Evolutionary conservation across 2,113 vertebrate genomes (phyloP).

Genomic region (Mus pahari): DNA sequence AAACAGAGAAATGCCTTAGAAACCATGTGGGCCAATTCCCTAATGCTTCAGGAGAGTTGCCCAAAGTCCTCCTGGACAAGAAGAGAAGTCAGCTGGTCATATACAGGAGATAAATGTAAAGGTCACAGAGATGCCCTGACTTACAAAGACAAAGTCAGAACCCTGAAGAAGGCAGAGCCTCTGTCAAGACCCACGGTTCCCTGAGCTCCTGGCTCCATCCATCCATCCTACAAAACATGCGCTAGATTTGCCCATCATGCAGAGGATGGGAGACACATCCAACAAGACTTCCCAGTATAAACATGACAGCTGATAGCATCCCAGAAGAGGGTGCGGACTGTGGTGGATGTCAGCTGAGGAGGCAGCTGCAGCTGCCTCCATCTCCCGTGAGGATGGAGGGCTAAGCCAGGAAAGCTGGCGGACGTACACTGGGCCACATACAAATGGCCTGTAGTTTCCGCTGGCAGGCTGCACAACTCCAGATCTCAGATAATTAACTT

Average conservation of each 20-base stretch:
- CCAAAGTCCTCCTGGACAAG: neutral
- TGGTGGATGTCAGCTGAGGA: neutral
- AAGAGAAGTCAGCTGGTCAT: neutral
- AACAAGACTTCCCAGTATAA: neutral
- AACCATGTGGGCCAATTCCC: neutral
- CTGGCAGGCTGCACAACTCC: conserved; percentile 1
- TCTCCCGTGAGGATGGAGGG: neutral
- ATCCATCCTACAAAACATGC: neutral
- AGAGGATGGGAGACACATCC: neutral
- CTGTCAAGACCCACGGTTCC: neutral
- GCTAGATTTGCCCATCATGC: neutral
- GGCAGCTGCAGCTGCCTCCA: conserved; percentile 31
- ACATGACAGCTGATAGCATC: neutral
- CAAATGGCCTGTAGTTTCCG: neutral
- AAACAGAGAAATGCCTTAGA: conserved; percentile 6
- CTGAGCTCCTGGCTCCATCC: neutral
- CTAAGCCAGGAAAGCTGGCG: neutral
- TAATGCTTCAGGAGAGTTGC: neutral
- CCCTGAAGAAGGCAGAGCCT: neutral
- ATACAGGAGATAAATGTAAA: neutral
- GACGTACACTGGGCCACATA: neutral
- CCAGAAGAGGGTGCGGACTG: neutral
- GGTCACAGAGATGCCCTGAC: neutral
- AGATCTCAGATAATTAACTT: conserved; percentile 60
- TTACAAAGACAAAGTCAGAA: neutral